Percentiles rank a stretch among this genome's conserved stretches.
These are phyloP conservation scores for Heteractis magnifica DNA, from an alignment of 92 coral and sea anemone genomes.

Conservation along the genomic window DNA sequence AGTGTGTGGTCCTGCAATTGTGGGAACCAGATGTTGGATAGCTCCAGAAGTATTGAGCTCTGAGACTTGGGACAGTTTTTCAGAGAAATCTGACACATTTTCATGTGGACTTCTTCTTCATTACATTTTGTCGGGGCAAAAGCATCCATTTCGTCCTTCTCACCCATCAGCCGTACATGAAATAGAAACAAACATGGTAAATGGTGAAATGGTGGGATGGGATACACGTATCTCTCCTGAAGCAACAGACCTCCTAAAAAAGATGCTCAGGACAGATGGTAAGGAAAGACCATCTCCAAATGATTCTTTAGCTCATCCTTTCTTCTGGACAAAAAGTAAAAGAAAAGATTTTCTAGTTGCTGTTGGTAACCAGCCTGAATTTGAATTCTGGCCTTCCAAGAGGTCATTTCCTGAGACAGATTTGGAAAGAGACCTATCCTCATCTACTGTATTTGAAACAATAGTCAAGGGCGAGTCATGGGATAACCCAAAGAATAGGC, in stretches of 20 bases:
- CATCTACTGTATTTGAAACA: neutral
- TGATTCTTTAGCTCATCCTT: slow-evolving; percentile 23
- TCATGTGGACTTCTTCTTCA: slow-evolving; percentile 38
- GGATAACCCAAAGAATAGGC: neutral
- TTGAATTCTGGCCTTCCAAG: slow-evolving; percentile 21
- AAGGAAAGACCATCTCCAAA: slow-evolving; percentile 9
- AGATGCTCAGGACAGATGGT: slow-evolving; percentile 13
- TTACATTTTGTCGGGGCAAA: slow-evolving; percentile 20
- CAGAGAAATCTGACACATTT: slow-evolving; percentile 23
- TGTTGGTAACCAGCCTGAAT: slow-evolving; percentile 58
- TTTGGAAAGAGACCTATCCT: neutral
- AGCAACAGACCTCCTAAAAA: slow-evolving; percentile 27
- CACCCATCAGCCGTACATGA: neutral
- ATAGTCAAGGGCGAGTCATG: neutral
- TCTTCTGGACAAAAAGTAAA: slow-evolving; percentile 52
- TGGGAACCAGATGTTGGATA: slow-evolving; percentile 28
- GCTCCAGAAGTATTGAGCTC: slow-evolving; percentile 21
- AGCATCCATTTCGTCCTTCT: slow-evolving; percentile 33
- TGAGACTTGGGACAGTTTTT: neutral
- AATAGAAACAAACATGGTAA: slow-evolving; percentile 29
- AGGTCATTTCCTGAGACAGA: neutral
- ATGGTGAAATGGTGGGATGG: neutral
- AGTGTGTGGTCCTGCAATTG: slow-evolving; percentile 4
- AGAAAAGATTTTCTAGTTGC: slow-evolving; percentile 41
- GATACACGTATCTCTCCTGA: slow-evolving; percentile 16